Evolutionary conservation across 2,113 vertebrate genomes (phyloP).

Genomic region (Brachyistius frenatus): DNA sequence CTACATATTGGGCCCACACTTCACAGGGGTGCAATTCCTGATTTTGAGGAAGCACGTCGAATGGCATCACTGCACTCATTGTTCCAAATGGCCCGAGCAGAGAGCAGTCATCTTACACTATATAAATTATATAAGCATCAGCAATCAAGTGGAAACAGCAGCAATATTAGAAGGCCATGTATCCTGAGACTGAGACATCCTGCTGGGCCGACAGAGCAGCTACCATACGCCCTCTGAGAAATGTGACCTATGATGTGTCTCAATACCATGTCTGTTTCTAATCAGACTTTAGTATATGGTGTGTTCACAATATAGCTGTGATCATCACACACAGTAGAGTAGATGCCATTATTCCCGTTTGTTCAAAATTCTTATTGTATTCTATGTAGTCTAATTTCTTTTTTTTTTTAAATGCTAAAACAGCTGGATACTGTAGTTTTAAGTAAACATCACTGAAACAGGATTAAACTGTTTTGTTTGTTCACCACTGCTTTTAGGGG

Average conservation of each 20-base stretch:
- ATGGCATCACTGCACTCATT: constrained; percentile 61
- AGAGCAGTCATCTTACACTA: constrained; percentile 47
- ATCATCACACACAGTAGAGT: background rate
- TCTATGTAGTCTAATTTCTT: too few relatives aligned
- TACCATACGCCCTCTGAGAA: background rate
- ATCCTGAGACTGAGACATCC: constrained; percentile 28
- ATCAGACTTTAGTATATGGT: background rate
- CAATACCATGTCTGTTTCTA: background rate
- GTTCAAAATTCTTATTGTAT: too few relatives aligned
- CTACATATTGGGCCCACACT: constrained; percentile 29
- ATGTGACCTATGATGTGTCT: constrained; percentile 4
- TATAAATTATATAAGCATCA: constrained; percentile 51
- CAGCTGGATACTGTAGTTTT: too few relatives aligned
- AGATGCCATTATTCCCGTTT: too few relatives aligned
- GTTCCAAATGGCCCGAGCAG: constrained; percentile 41
- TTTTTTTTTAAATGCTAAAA: too few relatives aligned
- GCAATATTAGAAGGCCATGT: constrained; percentile 43
- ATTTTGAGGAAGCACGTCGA: constrained; percentile 42
- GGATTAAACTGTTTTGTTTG: too few relatives aligned
- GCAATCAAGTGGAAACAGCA: constrained; percentile 63
- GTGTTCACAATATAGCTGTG: constrained; percentile 2
- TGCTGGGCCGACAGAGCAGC: constrained; percentile 15
- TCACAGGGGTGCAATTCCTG: constrained; percentile 46
- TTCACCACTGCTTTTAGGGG: too few relatives aligned
- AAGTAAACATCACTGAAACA: too few relatives aligned